Evolutionary conservation across 2,797 vertebrate species (phyloP).

Genomic region (Myotis planiceps): DNA sequence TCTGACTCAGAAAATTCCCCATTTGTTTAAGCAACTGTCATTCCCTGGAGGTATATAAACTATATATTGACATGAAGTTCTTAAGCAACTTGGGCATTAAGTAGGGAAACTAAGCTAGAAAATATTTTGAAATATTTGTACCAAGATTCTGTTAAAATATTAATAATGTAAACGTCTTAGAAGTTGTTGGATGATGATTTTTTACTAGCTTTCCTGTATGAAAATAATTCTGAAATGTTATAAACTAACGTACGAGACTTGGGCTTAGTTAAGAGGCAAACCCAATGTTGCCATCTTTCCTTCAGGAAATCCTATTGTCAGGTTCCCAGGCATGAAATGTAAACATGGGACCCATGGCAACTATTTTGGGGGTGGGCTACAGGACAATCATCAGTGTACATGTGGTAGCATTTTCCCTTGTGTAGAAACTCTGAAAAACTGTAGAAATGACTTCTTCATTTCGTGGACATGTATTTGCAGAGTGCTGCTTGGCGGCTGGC

Average conservation of each 20-base stretch:
- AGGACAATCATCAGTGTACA: not conserved
- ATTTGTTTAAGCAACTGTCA: not conserved
- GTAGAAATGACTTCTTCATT: not conserved
- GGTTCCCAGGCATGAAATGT: not conserved
- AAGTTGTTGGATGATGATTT: not conserved
- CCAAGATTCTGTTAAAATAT: slow-evolving; percentile 4
- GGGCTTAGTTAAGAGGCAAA: not conserved
- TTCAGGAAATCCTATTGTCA: not conserved
- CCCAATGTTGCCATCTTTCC: not conserved
- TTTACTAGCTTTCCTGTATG: not conserved
- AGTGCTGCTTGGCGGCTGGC: not conserved
- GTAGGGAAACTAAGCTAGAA: not conserved
- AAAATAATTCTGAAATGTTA: not conserved
- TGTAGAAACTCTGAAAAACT: not conserved
- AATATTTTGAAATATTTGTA: not conserved
- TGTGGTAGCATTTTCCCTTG: not conserved
- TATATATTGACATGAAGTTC: not conserved
- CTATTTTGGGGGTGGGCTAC: not conserved
- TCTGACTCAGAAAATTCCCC: not conserved
- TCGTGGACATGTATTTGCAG: not conserved
- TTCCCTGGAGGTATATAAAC: not conserved
- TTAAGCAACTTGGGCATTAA: not conserved
- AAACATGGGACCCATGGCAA: not conserved
- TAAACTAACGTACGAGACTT: not conserved
- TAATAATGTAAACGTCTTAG: not conserved